phyloP scores from a whole-genome alignment of 1,140 invertebrate genomes.

The Drosophila pallidifrons region DNA sequence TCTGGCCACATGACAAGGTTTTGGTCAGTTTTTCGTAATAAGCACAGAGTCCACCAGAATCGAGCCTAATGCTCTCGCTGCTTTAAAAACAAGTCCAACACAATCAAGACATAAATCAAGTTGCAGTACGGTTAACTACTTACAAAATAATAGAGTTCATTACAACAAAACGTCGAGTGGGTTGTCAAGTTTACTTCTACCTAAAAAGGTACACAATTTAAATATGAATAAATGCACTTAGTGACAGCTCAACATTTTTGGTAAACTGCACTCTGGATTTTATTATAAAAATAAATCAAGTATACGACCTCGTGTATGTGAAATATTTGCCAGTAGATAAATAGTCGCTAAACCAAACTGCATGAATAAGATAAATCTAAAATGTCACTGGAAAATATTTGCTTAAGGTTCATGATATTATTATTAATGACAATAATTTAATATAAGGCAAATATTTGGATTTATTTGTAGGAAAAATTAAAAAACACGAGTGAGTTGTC shows the following conservation, averaged over 20 bases:
- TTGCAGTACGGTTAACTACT: neutral
- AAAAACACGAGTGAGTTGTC: no score
- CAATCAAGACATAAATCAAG: slow-evolving; percentile 9
- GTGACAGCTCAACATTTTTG: neutral
- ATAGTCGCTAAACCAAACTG: no score
- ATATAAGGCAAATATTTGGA: no score
- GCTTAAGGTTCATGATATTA: no score
- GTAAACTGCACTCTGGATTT: neutral
- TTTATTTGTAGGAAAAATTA: no score
- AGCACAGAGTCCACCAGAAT: neutral
- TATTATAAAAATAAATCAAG: neutral
- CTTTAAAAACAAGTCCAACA: neutral
- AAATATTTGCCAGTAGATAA: no score
- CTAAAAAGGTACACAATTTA: neutral
- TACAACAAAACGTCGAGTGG: neutral
- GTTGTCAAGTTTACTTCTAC: neutral
- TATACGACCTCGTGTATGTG: no score
- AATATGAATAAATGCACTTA: neutral
- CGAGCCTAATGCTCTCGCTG: neutral
- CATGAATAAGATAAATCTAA: no score
- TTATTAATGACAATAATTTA: no score
- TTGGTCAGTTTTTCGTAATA: slow-evolving; percentile 25
- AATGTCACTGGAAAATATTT: no score
- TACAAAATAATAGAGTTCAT: neutral
- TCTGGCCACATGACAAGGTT: slow-evolving; percentile 57